These are phyloP conservation scores for Atta cephalotes DNA, from an alignment of 1,140 invertebrate genomes.

Conservation along the genomic window DNA sequence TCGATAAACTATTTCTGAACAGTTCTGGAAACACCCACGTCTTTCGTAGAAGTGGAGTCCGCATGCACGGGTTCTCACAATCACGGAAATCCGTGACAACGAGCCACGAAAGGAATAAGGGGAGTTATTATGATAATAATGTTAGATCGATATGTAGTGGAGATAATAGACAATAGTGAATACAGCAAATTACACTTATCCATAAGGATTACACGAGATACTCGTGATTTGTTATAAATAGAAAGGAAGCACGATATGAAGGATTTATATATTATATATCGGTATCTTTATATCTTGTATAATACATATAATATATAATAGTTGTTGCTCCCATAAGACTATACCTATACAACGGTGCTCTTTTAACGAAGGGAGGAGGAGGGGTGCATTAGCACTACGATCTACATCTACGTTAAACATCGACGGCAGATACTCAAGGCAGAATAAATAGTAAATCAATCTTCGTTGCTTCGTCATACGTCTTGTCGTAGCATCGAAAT, in stretches of 20 bases:
- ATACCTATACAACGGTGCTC: constrained; percentile 72
- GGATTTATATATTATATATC: constrained; percentile 23
- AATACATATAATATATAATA: constrained; percentile 55
- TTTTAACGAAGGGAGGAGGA: constrained; percentile 63
- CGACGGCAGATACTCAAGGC: constrained; percentile 65
- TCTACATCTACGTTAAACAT: constrained; percentile 79
- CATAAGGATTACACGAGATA: constrained; percentile 32
- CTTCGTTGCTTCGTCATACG: constrained; percentile 25
- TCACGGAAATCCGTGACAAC: constrained; percentile 57
- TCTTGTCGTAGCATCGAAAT: constrained; percentile 28
- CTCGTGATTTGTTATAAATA: constrained; percentile 25
- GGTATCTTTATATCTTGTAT: constrained; percentile 7
- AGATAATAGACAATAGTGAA: constrained; percentile 17
- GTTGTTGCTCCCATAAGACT: constrained; percentile 84
- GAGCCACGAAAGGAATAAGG: constrained; percentile 26
- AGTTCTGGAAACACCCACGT: constrained; percentile 44
- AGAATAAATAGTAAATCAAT: constrained; percentile 50
- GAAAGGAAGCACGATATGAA: constrained; percentile 23
- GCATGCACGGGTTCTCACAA: constrained; percentile 43
- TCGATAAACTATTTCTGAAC: constrained; percentile 52
- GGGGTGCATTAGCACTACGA: constrained; percentile 79
- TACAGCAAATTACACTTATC: constrained; percentile 39
- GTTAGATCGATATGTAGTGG: constrained; percentile 24
- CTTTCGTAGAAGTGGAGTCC: constrained; percentile 27
- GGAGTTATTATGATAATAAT: constrained; percentile 38